A percentile compares a stretch with the other conserved stretches of the same genome.
Evolutionary conservation across 1,140 invertebrate species (phyloP).

Genomic region (Idris sp.): DNA sequence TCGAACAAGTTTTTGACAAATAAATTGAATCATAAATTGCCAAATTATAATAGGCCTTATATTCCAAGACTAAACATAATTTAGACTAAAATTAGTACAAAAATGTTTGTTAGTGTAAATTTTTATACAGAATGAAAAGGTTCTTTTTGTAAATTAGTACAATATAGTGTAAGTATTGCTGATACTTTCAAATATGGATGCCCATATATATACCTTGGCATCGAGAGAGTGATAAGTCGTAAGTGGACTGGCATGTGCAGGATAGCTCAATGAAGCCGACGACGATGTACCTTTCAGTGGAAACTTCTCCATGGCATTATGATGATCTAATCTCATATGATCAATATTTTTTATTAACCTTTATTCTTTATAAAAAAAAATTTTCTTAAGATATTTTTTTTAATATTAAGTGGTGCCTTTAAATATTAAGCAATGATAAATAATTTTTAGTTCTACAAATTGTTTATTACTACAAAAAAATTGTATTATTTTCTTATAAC

Average conservation of each 20-base stretch:
- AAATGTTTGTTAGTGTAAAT: conserved; percentile 6
- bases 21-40: no score
- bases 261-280: conserved; percentile 68
- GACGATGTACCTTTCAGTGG: conserved; percentile 76
- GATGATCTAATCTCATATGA: conserved; percentile 65
- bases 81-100: no score
- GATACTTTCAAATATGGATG: conserved; percentile 51
- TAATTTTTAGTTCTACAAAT: no score
- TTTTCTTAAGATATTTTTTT: no score
- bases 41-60: no score
- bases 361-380: conserved; percentile 10
- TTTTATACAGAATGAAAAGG: background rate
- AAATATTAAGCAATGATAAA: no score
- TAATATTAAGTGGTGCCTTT: no score
- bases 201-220: conserved; percentile 69
- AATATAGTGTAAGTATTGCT: conserved; percentile 18
- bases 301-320: conserved; percentile 77
- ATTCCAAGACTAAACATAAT: no score
- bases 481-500: no score
- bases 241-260: conserved; percentile 69
- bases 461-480: no score
- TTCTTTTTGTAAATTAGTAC: conserved; percentile 18
- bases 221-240: conserved; percentile 76
- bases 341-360: conserved; percentile 11
- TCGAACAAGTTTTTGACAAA: no score